phyloP scores from a whole-genome alignment of 1,140 invertebrate genomes.

The Meloidogyne chitwoodi region DNA sequence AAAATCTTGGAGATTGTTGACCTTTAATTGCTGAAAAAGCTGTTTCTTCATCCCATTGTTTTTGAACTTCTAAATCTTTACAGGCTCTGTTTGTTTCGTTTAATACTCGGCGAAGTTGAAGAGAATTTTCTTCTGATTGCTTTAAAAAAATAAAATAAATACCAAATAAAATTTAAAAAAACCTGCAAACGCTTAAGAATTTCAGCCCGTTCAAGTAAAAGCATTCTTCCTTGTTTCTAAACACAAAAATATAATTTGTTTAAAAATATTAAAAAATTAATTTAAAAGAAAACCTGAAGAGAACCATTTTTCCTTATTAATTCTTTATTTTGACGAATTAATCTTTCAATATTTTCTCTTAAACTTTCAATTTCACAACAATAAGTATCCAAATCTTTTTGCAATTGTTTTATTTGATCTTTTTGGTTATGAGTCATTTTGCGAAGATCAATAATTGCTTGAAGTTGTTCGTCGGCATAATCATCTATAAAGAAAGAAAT shows the following conservation, averaged over 20 bases:
- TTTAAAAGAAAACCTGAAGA: slow-evolving; percentile 17
- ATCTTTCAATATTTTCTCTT: slow-evolving; percentile 46
- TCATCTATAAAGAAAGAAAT: neutral
- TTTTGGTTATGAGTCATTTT: slow-evolving; percentile 29
- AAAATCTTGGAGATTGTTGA: slow-evolving; percentile 71
- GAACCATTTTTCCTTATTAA: slow-evolving; percentile 45
- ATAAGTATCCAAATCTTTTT: slow-evolving; percentile 16
- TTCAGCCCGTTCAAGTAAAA: slow-evolving; percentile 37
- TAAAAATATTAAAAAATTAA: neutral
- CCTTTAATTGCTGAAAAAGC: slow-evolving; percentile 3
- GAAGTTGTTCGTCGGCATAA: slow-evolving; percentile 44
- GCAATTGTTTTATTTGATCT: slow-evolving; percentile 43
- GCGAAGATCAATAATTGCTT: slow-evolving; percentile 38
- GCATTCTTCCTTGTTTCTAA: slow-evolving; percentile 26
- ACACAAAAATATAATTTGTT: neutral
- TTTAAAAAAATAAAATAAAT: neutral
- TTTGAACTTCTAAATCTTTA: slow-evolving; percentile 50
- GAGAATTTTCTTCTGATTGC: slow-evolving; percentile 42
- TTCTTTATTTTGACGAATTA: slow-evolving; percentile 47
- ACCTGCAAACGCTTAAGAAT: slow-evolving; percentile 30
- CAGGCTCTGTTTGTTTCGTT: slow-evolving; percentile 53
- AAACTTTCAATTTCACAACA: slow-evolving; percentile 30
- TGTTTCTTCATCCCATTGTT: neutral
- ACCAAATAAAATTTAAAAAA: no score
- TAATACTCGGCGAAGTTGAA: slow-evolving; percentile 43